phyloP scores from a whole-genome alignment of 64 coral and sea anemone species.

The Actinia equina region DNA sequence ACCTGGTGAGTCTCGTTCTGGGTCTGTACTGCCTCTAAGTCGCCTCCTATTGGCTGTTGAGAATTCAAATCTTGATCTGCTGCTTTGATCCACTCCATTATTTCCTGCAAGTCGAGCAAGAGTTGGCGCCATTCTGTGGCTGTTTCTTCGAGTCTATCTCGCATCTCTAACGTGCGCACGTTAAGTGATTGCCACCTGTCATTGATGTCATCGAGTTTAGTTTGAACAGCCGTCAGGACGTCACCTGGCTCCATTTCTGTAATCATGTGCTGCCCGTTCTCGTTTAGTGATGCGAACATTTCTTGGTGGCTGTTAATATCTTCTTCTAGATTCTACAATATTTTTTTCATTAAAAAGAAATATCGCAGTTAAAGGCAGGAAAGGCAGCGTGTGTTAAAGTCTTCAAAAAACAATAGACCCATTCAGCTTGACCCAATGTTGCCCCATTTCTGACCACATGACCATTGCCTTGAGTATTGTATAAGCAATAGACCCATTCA shows the following conservation, averaged over 20 bases:
- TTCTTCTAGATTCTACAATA: constrained; percentile 74
- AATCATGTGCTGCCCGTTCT: constrained; percentile 90
- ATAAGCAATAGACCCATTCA: no score
- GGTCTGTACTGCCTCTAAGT: constrained; percentile 72
- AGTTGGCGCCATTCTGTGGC: constrained; percentile 90
- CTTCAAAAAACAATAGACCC: no score
- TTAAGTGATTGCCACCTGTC: constrained; percentile 98
- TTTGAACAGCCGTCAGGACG: constrained; percentile 88
- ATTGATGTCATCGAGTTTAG: constrained; percentile 99
- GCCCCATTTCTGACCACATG: no score
- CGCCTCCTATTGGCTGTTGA: constrained; percentile 87
- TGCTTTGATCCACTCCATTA: constrained; percentile 88
- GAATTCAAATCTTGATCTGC: constrained; percentile 77
- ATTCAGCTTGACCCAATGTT: no score
- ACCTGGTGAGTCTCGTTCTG: constrained; percentile 97
- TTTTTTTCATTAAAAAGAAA: no score
- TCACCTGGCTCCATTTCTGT: constrained; percentile 92
- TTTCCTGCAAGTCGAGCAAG: constrained; percentile 87
- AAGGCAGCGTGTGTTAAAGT: no score
- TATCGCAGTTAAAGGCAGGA: no score
- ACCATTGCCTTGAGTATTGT: no score
- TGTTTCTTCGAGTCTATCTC: constrained; percentile 82
- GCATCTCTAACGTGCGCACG: constrained; percentile 76
- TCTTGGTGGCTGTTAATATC: constrained; percentile 95
- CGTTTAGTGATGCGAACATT: constrained; percentile 95